phyloP scores from a whole-genome alignment of 2,797 vertebrate species.

The Furcifer pardalis region DNA sequence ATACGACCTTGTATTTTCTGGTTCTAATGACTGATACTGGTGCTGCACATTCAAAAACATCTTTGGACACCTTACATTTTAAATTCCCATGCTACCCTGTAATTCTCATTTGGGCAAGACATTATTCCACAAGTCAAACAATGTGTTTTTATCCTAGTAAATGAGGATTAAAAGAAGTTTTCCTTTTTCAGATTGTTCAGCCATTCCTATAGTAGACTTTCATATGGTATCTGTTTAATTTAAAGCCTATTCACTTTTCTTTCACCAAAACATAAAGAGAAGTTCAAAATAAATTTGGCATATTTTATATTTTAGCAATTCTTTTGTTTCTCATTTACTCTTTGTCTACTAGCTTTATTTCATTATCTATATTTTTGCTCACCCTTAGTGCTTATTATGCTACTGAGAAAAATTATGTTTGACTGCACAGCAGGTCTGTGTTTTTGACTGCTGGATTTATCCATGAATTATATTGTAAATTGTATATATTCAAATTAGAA shows the following conservation, averaged over 20 bases:
- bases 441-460: slow-evolving; percentile 66
- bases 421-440: slow-evolving; percentile 68
- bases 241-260: accelerated
- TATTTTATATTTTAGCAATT: background rate
- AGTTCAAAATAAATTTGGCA: background rate
- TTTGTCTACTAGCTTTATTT: background rate
- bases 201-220: background rate
- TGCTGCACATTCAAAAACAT: too few relatives aligned
- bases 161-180: background rate
- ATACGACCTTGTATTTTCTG: too few relatives aligned
- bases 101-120: too few relatives aligned
- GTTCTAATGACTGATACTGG: too few relatives aligned
- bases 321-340: background rate
- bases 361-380: background rate
- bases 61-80: too few relatives aligned
- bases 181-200: background rate
- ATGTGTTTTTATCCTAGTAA: too few relatives aligned
- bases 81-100: too few relatives aligned
- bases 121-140: too few relatives aligned
- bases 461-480: slow-evolving; percentile 68
- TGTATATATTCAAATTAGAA: slow-evolving; percentile 67
- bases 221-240: background rate
- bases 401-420: slow-evolving; percentile 14
- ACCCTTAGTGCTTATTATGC: slow-evolving; percentile 30
- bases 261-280: background rate